phyloP scores from a whole-genome alignment of 2,113 vertebrate species.

The Perca schrenkii region DNA sequence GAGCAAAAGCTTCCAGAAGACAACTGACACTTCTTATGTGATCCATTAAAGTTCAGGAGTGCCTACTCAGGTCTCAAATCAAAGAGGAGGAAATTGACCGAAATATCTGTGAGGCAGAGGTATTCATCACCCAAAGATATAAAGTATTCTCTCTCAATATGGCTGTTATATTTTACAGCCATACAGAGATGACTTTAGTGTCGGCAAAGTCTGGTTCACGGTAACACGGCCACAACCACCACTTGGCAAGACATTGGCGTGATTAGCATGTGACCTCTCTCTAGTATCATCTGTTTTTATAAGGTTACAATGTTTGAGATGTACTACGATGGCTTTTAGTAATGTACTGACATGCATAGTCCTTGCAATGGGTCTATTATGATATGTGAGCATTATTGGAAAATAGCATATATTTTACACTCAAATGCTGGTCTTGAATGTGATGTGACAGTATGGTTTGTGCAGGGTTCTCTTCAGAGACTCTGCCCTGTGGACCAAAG shows the following conservation, averaged over 20 bases:
- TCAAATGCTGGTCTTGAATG: slow-evolving; percentile 33
- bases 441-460: slow-evolving; percentile 44
- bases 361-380: slow-evolving; percentile 37
- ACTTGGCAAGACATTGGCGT: slow-evolving; percentile 15
- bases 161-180: slow-evolving; percentile 68
- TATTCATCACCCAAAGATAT: slow-evolving; percentile 76
- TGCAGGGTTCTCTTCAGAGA: slow-evolving; percentile 21
- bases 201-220: slow-evolving; percentile 44
- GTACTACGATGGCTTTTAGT: background rate
- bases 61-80: slow-evolving; percentile 66
- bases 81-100: slow-evolving; percentile 77
- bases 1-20: slow-evolving; percentile 47
- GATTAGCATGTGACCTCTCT: slow-evolving; percentile 52
- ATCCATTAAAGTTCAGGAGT: slow-evolving; percentile 68
- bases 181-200: slow-evolving; percentile 43
- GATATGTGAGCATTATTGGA: slow-evolving; percentile 24
- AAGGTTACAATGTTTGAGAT: slow-evolving; percentile 29
- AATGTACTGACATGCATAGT: slow-evolving; percentile 25
- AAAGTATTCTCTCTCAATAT: slow-evolving; percentile 69
- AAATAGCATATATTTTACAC: slow-evolving; percentile 66
- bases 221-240: slow-evolving; percentile 31
- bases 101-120: slow-evolving; percentile 73
- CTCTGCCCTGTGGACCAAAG: slow-evolving; percentile 63
- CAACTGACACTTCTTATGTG: slow-evolving; percentile 55
- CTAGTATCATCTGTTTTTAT: slow-evolving; percentile 25